Evolutionary conservation across 2,113 vertebrate genomes (phyloP), one percentile per base, ranked within the genome.

Genomic region (Synchiropus splendidus): DNA sequence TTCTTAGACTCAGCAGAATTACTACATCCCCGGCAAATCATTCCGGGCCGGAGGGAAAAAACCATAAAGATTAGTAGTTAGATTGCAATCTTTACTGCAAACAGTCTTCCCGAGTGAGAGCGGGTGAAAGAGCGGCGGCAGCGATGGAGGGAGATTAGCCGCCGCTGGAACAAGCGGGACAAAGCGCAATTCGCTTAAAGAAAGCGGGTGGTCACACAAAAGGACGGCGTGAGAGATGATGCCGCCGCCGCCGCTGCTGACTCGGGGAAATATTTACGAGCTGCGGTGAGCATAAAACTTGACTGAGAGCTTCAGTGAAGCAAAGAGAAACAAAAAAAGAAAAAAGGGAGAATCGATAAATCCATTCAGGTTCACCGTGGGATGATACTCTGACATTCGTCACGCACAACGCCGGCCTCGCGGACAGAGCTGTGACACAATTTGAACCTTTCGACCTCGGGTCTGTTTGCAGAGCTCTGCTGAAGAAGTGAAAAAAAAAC

Each of bases 31-130:
- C 18, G 53, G 68, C 55, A 69, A 69, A 75, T 75, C 71, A 58
- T 63, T 64, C 43, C 35, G 52, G 67, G 61, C 63, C 3, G 55
- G 59, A 78, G 78, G n/a, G 21, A 27, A 27, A 63, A 74, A 66
- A 52, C 60, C 69, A 49, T 77, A 75, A 78, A 82, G 77, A 82
- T 79, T 75, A 78, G 70, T 65, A 54, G 61, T 77, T 72, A 77
- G 80, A 82, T 80, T 72, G 51, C 44, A 59, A 77, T 80, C 73
- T 78, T 80, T 70, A 77, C 70, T 69, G 62, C 77, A 79, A 78
- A 80, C 67, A 74, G 62, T 65, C 58, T 65, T 41, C 65, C 55
- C 31, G 39, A 48, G 61, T 54, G 73, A n/a, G 46, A 42, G 51
- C 37, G 62, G 55, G 64, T 43, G 62, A 60, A 62, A 68, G 74